A percentile compares a stretch with the other conserved stretches of the same genome.
phyloP scores from a whole-genome alignment of 2,797 vertebrate species.

The Ciconia nigra region DNA sequence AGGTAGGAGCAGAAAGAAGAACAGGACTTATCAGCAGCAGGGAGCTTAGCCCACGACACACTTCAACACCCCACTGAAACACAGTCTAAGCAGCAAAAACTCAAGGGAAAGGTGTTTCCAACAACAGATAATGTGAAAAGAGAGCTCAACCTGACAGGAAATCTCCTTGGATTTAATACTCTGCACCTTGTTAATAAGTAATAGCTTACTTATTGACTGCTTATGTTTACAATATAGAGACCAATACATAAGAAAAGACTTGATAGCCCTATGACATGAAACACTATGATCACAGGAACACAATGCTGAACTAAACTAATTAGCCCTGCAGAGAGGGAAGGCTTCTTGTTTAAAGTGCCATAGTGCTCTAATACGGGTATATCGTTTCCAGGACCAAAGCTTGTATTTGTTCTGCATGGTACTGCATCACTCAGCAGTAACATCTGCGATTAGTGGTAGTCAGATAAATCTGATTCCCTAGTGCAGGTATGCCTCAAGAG shows the following conservation, averaged over 20 bases:
- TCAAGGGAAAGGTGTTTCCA: not conserved
- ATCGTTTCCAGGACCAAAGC: not conserved
- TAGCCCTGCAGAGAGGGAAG: not conserved
- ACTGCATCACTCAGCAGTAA: not conserved
- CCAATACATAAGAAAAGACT: not conserved
- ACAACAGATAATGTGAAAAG: not conserved
- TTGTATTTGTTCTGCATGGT: not conserved
- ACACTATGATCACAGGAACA: not conserved
- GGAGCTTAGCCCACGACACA: rapidly evolving
- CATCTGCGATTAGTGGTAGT: not conserved
- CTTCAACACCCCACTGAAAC: not conserved
- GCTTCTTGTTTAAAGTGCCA: not conserved
- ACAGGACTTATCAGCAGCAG: not conserved
- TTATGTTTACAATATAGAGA: not conserved
- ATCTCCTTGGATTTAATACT: not conserved
- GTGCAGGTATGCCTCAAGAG: not conserved
- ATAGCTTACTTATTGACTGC: not conserved
- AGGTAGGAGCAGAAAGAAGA: not conserved
- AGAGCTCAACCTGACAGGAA: not conserved
- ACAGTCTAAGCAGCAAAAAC: not conserved
- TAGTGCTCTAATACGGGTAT: not conserved
- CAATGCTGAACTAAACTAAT: not conserved
- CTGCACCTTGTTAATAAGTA: not conserved
- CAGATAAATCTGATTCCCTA: not conserved
- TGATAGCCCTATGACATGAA: constrained; percentile 14